A percentile compares a stretch with the other conserved stretches of the same genome.
Evolutionary conservation across 2,888 invertebrate species (phyloP).

Genomic region (Mythimna albipuncta): DNA sequence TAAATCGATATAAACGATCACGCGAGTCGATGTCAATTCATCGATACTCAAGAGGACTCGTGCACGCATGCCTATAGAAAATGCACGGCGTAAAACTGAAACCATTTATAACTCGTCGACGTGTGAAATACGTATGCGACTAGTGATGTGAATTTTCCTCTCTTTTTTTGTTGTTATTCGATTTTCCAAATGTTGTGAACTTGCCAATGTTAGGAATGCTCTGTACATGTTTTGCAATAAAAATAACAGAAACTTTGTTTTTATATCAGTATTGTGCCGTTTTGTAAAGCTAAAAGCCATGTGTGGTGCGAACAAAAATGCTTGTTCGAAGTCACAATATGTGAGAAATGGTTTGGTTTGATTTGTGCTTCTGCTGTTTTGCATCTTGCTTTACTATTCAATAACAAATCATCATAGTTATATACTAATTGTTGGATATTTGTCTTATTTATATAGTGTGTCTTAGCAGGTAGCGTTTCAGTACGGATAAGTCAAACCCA

Average conservation of each 20-base stretch:
- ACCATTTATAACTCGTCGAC: constrained; percentile 62
- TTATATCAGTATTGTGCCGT: constrained; percentile 29
- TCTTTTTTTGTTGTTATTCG: constrained; percentile 17
- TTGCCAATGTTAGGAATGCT: constrained; percentile 47
- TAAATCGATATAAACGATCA: constrained; percentile 63
- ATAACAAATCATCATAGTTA: background rate
- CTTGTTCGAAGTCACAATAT: background rate
- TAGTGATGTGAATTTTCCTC: constrained; percentile 36
- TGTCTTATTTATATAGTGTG: background rate
- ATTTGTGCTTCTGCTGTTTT: background rate
- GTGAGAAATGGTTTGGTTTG: background rate
- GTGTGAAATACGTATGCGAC: constrained; percentile 52
- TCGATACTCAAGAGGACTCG: constrained; percentile 56
- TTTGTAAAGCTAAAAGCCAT: constrained; percentile 18
- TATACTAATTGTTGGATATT: background rate
- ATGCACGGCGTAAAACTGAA: constrained; percentile 56
- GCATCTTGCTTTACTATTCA: background rate
- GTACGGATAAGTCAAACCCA: no score
- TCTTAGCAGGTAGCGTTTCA: no score
- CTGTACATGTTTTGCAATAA: constrained; percentile 24
- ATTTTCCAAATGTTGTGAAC: constrained; percentile 34
- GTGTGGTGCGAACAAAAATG: constrained; percentile 15
- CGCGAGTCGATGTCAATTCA: constrained; percentile 63
- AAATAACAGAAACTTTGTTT: constrained; percentile 30
- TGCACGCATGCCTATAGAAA: constrained; percentile 55